Evolutionary conservation across 1,140 invertebrate species (phyloP), one percentile per base, ranked within the genome.

Genomic region (Leptinotarsa texana): DNA sequence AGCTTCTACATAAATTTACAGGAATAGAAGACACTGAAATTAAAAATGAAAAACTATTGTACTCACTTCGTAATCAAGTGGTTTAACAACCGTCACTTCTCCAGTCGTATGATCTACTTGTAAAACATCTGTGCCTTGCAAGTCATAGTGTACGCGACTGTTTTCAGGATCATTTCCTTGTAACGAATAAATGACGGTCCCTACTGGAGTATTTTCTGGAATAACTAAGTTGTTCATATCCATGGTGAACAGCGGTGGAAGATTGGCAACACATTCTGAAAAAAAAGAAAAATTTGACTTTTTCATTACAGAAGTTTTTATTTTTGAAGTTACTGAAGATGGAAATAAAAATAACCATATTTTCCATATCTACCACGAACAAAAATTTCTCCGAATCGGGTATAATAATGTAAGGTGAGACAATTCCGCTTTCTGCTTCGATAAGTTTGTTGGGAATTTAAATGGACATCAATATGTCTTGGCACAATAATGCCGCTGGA

Each of bases 101-200:
- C 95, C 95, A 1, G 92, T 93, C n/a, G 86, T 85, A 11, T 91
- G 87, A 86, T 96, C 89, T 2, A 96, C 95, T 62, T 87, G 87
- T 78, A 96, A 92, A 79, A 91, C 89, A 83, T 95, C 93, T 4
- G 94, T 95, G 6, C 94, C 93, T 71, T 92, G 89, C 49, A 96
- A 88, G 22, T 93, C 93, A 83, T 92, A 96, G 80, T 88, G 87
- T 68, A 93, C 87, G 3, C 87, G 83, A 15, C 91, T 90, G 63
- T 89, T 91, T 84, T 96, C 94, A 3, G 94, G 94, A 88, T 96
- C 94, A 15, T 88, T 87, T 13, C 93, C 95, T 81, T 93, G 89
- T 62, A 96, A 86, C 17, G 87, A 91, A 84, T 93, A 95, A 27
- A 96, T 91, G 2, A 92, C 86, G 1, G 89, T 88, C 1, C 94